Base-by-base conservation (phyloP, 1,140 invertebrate genomes). In the Tetraneura akinire region DNA sequence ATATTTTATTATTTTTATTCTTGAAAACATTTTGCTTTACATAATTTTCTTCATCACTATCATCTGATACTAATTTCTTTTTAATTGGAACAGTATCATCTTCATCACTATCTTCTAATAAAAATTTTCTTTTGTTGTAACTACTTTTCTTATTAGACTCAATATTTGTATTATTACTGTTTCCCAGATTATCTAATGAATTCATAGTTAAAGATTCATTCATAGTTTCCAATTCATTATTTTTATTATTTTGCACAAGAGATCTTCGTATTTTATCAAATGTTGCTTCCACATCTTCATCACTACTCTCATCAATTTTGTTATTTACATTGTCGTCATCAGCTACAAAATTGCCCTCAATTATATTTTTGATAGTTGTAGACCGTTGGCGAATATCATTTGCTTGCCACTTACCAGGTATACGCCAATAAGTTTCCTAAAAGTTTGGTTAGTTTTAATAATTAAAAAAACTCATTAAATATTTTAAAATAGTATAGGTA, bases 401-500 rank as follows among this genome's bases (percentile, higher is more conserved):
- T 32, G 81, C 74, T 68, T 82, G 80, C 81, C 81, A 82, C 21
- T 16, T 78, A 26, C 81, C 81, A 0, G 81, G 81, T 68, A 82
- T 81, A 45, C 81, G 80, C 81, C 81, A 82, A 70, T 82, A 82
- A 4, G 64, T 71, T 73, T 82, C 81, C 81, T 82, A 3, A 29
- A 8, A 1, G 29, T 32, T 8, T 37, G n/a, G 1, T 49, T 71
- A 64, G 29, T 23, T 23, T 49, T 45, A 3, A 42, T 23, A 29
- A 29, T 6, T 10, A 26, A 51, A 32, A 51, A 55, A 51, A n/a
- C n/a, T 11, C 21, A n/a, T 53, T 8, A 21, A 55, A 8, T 5
- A 21, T 8, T 55, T 13, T 32, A 78, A 45, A 78, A 78, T 64
- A 1, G 13, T 32, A n/a, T n/a, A n/a, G n/a, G n/a, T n/a, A 32